Base-by-base conservation (phyloP, 2,797 vertebrate species). In the Neomorphus geoffroyi region DNA sequence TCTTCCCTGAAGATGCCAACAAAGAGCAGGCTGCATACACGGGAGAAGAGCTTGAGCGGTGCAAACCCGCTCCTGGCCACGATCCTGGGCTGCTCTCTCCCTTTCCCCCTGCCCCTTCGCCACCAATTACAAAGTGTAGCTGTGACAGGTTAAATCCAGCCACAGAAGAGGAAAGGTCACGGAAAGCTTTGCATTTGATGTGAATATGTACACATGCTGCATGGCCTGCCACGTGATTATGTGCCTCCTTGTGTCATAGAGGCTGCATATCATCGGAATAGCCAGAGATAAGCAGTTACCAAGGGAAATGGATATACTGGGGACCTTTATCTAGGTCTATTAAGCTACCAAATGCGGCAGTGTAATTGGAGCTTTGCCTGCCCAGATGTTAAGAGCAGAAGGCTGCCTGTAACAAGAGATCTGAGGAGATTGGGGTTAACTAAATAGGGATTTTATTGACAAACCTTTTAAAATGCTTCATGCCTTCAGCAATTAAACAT, bases 371-470 rank as follows among this genome's bases (percentile, higher is more conserved):
- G 64, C 93, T 94, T 88, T 86, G 94, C 90, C 88, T 90, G 90
- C 86, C 95, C 96, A 96, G 96, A 95, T 95, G 93, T 96, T 94
- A 39, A 61, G 86, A 94, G 92, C 96, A 96, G 95, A 95, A 96
- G 90, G 95, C 86, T 87, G 78, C 75, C 74, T 41, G 71, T 64
- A 82, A 95, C 84, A 30, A 60, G 90, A 94, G 93, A 94, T 94
- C 86, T 85, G 91, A 95, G 39, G 88, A 94, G 93, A 95, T 70
- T 96, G 19, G 81, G 96, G 94, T 96, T 96, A 92, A 93, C 84
- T 89, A 94, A 96, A 93, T 10, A 89, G 81, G 91, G 92, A 91
- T 95, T 96, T 96, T 93, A 92, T 96, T 85, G 81, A 82, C 86
- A 89, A 92, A 93, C 67, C 74, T 85, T 89, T 95, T 33, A 83